Base-by-base conservation (phyloP, 2,113 vertebrate genomes). In the Thalassarche chlororhynchos region DNA sequence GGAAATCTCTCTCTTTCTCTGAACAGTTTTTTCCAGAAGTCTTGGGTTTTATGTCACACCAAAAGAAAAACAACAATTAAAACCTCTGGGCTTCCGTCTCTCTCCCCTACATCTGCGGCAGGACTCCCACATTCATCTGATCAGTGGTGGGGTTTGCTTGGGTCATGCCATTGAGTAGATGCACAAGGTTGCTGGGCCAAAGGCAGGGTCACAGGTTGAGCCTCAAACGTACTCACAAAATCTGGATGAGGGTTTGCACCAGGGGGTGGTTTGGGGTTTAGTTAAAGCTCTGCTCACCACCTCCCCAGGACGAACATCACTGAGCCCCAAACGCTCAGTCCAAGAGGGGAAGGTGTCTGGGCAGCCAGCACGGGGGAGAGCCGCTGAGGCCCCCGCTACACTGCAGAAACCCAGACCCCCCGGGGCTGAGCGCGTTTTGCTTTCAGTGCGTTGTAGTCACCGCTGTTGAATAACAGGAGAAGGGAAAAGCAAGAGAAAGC, bases 11-110 rank as follows among this genome's bases (percentile, higher is more conserved):
- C 38, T 87, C 49, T 52, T 25, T 52, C 52, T 68, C 28, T 44
- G 40, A 13, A 52, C 8, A 17, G 1, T 21, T 80, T 68, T 66
- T 42, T n/a, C 65, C 38, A n/a, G 17, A 60, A 46, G 3, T 46
- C 55, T 54, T 72, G 19, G 38, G 0, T 9, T 71, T 82, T 51
- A 17, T 3, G 7, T 58, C 42, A 24, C 8, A 64, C 28, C 34
- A n/a, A 57, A 92, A 72, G 6, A 12, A 85, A 87, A 26, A 16
- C 42, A 75, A 3, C 31, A 68, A 8, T 52, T 19, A 18, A 90
- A 88, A 18, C 9, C 57, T 80, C 62, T 8, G 18, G 1, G 23
- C n/a, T 44, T 64, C 32, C 0, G 0, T 31, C 32, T 32, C 24
- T 68, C 6, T 20, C 11, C 51, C 31, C 5, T 4, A 36, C 4